Evolutionary conservation across 2,797 vertebrate species (phyloP), one percentile per base, ranked within the genome.

Genomic region (Todus mexicanus): DNA sequence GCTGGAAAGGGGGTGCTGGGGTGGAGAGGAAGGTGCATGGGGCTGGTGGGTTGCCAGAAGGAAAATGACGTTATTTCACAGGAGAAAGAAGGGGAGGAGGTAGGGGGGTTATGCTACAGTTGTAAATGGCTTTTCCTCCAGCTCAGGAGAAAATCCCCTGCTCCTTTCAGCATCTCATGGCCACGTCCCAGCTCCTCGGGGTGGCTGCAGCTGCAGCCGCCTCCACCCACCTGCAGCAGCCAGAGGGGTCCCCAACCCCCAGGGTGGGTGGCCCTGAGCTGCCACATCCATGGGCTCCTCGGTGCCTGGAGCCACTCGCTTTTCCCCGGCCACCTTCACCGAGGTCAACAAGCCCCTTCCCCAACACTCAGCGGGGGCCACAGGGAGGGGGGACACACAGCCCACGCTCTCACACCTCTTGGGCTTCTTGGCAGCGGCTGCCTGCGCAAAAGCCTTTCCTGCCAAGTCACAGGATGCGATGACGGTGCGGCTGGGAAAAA

Each of bases 381-480:
- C 5, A 21, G 19, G 64, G 25, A 29, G 8, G 31, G 29, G 74
- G 59, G 42, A 77, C 10, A 14, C 57, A 77, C 78, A 42, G 71
- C 86, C 72, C 60, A 43, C 59, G 37, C 83, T 64, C 90, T 94
- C 92, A 89, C 94, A 96, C 93, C 80, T 97, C 87, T 51, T 14
- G 20, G 85, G 70, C 70, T 92, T 54, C 90, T 89, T 84, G 92
- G 93, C 94, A 79, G 82, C 23, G 0, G 22, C 15, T 72, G 63
- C 43, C 92, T 79, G 74, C 5, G 33, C 68, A 42, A 64, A 43
- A 75, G 19, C 43, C 51, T 90, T 95, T 96, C 95, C 95, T 95
- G 95, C 96, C 93, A 94, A 97, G 95, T 92, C 94, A 93, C 93
- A 95, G 96, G 96, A 97, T 92, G 90, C 78, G 66, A 84, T 96